Base-by-base conservation (phyloP, 2,888 invertebrate species). In the Pristionchus arcanus region DNA sequence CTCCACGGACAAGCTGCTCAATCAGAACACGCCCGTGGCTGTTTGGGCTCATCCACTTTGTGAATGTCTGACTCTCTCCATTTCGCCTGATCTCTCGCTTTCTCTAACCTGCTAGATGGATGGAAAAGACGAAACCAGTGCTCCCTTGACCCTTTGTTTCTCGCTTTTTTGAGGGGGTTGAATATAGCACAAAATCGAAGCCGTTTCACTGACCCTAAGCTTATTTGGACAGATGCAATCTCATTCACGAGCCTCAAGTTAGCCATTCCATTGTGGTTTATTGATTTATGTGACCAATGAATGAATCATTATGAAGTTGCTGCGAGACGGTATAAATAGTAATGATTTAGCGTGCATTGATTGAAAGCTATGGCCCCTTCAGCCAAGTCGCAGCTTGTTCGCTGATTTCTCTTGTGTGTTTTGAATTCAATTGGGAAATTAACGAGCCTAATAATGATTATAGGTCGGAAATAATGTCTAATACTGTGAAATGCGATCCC, bases 11-110 rank as follows among this genome's bases (percentile, higher is more conserved):
- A 15, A 71, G 68, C 34, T 71, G 68, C 28, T 13, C 28, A 71
- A 71, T 71, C 68, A 71, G 68, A 71, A 71, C n/a, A n/a, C 68
- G 19, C 28, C 66, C 66, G 66, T 66, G 66, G 66, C 28, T 28
- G 66, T 71, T 34, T 71, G 31, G 1, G 31, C 15, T 31, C 31
- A 34, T 31, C 16, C 9, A 31, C 31, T 31, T 2, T 31, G 0
- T 21, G 19, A 59, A 4, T n/a, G 63, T 21, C 55, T 55, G 16
- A 21, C 21, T 63, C 25, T 63, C 63, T 63, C 11, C 4, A 3
- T 63, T 63, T 63, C 25, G 5, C n/a, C 21, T 63, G 63, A 21
- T 63, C 63, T 63, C 9, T 63, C 63, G n/a, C n/a, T 49, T 1
- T n/a, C 63, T 63, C n/a, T 63, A n/a, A 63, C 63, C 11, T 63